Percentiles rank a stretch among this genome's conserved stretches.
Conservation (phyloP, 2,797 vertebrate genomes). For the Caiman crocodilus region DNA sequence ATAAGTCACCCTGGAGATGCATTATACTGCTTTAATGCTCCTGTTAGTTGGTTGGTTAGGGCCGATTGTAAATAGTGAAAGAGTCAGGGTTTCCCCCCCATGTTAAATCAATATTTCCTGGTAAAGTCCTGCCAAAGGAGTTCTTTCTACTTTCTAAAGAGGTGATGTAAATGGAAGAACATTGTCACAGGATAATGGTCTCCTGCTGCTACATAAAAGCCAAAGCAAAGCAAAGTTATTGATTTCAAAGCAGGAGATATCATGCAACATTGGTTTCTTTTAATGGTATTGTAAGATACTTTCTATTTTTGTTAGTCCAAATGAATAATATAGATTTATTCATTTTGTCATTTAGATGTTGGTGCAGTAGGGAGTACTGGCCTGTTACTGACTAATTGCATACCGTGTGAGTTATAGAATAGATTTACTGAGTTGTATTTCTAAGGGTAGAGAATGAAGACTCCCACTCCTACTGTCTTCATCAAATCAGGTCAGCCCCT, state of each 20-base stretch:
- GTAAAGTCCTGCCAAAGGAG: neutral
- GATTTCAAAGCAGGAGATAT: neutral
- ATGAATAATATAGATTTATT: constrained; percentile 18
- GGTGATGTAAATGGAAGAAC: constrained; percentile 7
- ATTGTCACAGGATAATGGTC: neutral
- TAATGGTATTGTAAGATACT: neutral
- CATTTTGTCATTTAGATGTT: neutral
- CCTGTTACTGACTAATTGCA: neutral
- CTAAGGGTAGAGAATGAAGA: neutral
- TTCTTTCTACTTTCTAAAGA: constrained; percentile 3
- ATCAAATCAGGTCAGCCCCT: neutral
- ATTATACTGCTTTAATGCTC: neutral
- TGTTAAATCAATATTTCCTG: constrained; percentile 24
- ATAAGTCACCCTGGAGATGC: neutral
- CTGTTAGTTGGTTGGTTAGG: neutral
- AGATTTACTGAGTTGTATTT: neutral
- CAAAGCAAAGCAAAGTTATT: neutral
- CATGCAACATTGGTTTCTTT: neutral
- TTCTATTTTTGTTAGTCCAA: constrained; percentile 34
- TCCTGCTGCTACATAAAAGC: neutral
- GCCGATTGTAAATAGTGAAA: neutral
- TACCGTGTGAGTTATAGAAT: neutral
- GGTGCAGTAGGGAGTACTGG: neutral
- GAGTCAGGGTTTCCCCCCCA: neutral
- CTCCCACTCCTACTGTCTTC: neutral